These are phyloP conservation scores for Cebidichthys violaceus DNA, from an alignment of 2,113 vertebrate genomes.

Conservation along the genomic window DNA sequence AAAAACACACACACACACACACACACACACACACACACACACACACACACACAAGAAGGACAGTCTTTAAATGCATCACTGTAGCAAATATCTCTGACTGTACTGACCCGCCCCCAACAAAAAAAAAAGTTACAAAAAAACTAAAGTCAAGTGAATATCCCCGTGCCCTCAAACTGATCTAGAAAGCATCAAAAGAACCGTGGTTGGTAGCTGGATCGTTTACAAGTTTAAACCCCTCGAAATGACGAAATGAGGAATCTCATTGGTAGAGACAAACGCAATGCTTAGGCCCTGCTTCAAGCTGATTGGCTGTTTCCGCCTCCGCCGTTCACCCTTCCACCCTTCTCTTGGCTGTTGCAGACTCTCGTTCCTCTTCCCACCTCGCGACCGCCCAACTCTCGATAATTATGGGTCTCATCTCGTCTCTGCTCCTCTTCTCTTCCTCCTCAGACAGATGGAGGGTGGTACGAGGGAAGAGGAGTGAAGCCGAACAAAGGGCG, in stretches of 20 bases:
- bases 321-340: conserved; percentile 18
- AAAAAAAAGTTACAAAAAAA: conserved; percentile 19
- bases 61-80: conserved; percentile 68
- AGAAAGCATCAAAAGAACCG: conserved; percentile 23
- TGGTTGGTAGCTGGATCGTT: conserved; percentile 15
- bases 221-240: conserved; percentile 33
- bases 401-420: conserved; percentile 60
- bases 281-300: conserved; percentile 44
- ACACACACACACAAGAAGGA: conserved; percentile 1
- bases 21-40: conserved; percentile 26
- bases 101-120: conserved; percentile 22
- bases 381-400: conserved; percentile 9
- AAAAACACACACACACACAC: conserved; percentile 23
- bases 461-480: conserved; percentile 28
- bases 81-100: conserved; percentile 60
- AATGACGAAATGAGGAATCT: conserved; percentile 30
- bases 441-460: conserved; percentile 59
- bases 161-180: conserved; percentile 43
- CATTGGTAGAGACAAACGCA: conserved; percentile 37
- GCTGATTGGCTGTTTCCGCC: conserved; percentile 59
- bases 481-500: conserved; percentile 35
- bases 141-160: conserved; percentile 33
- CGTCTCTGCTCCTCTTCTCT: conserved; percentile 37
- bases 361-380: conserved; percentile 41
- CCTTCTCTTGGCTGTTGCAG: conserved; percentile 22